Base-by-base conservation (phyloP, 1,140 invertebrate species). In the Papilio machaon region DNA sequence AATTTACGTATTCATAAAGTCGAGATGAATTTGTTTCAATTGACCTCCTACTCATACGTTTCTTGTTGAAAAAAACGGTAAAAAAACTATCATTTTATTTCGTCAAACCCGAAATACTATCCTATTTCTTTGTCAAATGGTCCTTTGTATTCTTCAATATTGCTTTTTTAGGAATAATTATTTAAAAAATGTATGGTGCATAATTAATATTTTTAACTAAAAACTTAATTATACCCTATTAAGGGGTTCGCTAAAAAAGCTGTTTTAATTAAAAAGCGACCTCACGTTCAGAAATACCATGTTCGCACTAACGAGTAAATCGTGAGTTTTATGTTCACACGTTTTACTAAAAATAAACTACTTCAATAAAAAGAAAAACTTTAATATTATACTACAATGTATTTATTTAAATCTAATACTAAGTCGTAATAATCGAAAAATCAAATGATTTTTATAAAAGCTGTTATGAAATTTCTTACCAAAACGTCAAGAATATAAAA, bases 231-330 rank as follows among this genome's bases (percentile, higher is more conserved):
- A 35, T 17, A 35, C 13, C 64, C 64, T 6, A 70, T 70, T 35
- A 70, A 70, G 23, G 23, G 64, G 64, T 70, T 70, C 64, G 30
- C 38, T 70, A 70, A 70, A 64, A 70, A 70, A 38, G 64, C 64
- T 35, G 30, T 70, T 70, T 10, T 70, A 70, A 70, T 70, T 70
- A 70, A 35, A 67, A 70, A 70, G 60, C 60, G 60, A 38, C 64
- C 64, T 67, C 64, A 38, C 64, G 30, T 70, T 30, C 64, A 38
- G 13, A 30, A 70, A 70, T 60, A 64, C 23, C 38, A 35, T 70
- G 30, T 17, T 70, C 64, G 30, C 13, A 70, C 64, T 70, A 70
- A 70, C 64, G 64, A 70, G 23, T 35, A 70, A 70, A 70, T 70
- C 64, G 64, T 38, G 64, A 70, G 30, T 11, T 19, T 70, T 70